Percentiles rank a stretch among this genome's conserved stretches.
These are phyloP conservation scores for Trimorus sp. DNA, from an alignment of 2,888 invertebrate species.

Conservation along the genomic window DNA sequence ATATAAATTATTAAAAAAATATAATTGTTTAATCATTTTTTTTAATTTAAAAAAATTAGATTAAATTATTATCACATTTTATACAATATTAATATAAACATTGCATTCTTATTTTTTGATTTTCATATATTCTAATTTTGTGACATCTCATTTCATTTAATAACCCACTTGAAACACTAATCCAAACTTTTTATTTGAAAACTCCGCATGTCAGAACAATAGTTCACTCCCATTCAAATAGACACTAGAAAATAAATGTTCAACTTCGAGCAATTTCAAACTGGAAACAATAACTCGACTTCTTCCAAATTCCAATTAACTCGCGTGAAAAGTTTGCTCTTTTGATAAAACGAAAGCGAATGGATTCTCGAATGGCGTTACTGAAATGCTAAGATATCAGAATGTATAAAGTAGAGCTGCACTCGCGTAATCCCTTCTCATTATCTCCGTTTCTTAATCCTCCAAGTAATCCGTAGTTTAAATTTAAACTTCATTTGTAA, in stretches of 20 bases:
- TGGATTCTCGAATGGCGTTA: slow-evolving; percentile 22
- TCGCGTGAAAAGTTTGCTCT: slow-evolving; percentile 17
- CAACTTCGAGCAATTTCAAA: neutral
- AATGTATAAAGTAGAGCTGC: slow-evolving; percentile 29
- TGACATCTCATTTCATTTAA: too few species aligned
- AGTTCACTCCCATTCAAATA: too few species aligned
- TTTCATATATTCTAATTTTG: too few species aligned
- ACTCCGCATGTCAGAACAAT: too few species aligned
- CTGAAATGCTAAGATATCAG: slow-evolving; percentile 28
- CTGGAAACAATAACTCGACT: slow-evolving; percentile 15
- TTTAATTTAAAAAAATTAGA: too few species aligned
- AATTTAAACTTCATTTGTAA: slow-evolving; percentile 38
- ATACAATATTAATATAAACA: too few species aligned
- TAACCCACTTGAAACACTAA: too few species aligned
- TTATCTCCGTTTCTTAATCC: slow-evolving; percentile 33
- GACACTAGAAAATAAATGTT: neutral
- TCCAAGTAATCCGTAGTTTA: slow-evolving; percentile 27
- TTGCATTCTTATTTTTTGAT: too few species aligned
- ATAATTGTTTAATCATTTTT: too few species aligned
- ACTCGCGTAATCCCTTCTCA: slow-evolving; percentile 36
- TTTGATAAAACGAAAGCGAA: slow-evolving; percentile 20
- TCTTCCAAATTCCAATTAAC: slow-evolving; percentile 19
- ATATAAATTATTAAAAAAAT: too few species aligned
- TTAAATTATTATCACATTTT: too few species aligned
- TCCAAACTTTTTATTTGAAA: too few species aligned